Evolutionary conservation across 1,140 invertebrate genomes (phyloP).

Genomic region (Eurosta solidaginis): DNA sequence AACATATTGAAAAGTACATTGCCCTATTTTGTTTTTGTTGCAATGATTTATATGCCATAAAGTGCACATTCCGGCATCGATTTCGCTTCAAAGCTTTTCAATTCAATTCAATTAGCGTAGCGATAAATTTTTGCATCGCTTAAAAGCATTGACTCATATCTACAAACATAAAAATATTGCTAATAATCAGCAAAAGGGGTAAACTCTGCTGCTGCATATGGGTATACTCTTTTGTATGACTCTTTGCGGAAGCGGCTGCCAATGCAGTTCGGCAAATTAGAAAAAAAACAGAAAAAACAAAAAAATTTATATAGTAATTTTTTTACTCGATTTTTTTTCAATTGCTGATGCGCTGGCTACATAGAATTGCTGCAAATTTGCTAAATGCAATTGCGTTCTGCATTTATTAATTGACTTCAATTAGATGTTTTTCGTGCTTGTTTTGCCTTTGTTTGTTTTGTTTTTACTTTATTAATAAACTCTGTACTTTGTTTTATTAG

Average conservation of each 20-base stretch:
- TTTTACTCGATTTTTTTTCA: no score
- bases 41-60: background rate
- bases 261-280: background rate
- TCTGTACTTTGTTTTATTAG: background rate
- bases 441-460: background rate
- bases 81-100: background rate
- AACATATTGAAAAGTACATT: background rate
- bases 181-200: background rate
- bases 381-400: conserved; percentile 4
- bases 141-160: background rate
- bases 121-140: background rate
- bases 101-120: background rate
- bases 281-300: background rate
- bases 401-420: conserved; percentile 17
- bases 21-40: background rate
- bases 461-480: background rate
- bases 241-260: background rate
- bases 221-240: no score
- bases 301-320: no score
- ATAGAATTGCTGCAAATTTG: background rate
- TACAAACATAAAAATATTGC: background rate
- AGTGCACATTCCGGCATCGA: background rate
- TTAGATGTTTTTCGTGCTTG: background rate
- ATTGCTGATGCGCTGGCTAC: background rate
- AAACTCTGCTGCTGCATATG: no score